A percentile compares a stretch with the other conserved stretches of the same genome.
These are phyloP conservation scores for Paracyclopina nana DNA, from an alignment of 1,140 invertebrate genomes.

Conservation along the genomic window DNA sequence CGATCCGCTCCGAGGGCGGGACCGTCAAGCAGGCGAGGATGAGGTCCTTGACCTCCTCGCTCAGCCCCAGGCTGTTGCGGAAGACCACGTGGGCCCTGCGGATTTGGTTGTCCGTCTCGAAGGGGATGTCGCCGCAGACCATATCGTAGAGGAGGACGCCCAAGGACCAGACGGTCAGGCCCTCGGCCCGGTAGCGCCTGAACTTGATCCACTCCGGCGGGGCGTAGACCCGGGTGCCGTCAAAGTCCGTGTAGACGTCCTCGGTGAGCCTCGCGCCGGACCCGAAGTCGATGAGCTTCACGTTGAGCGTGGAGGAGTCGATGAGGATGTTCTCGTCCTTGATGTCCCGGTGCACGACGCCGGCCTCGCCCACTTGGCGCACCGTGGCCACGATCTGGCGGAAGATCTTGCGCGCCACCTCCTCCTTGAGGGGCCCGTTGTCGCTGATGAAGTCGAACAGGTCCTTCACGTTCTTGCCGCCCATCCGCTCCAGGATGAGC, in stretches of 20 bases:
- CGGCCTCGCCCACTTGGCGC: constrained; percentile 24
- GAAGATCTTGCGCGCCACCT: constrained; percentile 28
- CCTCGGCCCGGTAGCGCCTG: constrained; percentile 36
- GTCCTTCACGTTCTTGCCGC: constrained; percentile 31
- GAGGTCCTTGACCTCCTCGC: constrained; percentile 37
- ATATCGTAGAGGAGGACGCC: constrained; percentile 46
- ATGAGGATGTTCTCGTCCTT: constrained; percentile 40
- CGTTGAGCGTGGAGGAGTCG: constrained; percentile 29
- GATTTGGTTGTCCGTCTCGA: constrained; percentile 44
- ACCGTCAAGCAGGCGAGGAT: constrained; percentile 36
- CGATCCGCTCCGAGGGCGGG: constrained; percentile 32
- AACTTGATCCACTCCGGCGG: constrained; percentile 45
- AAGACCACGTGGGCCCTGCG: constrained; percentile 35
- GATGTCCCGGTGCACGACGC: constrained; percentile 35
- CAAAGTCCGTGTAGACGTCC: constrained; percentile 33
- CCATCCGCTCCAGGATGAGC: constrained; percentile 35
- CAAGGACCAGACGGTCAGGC: constrained; percentile 44
- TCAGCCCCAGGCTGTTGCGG: constrained; percentile 31
- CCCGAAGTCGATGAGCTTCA: constrained; percentile 45
- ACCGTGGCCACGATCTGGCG: constrained; percentile 29
- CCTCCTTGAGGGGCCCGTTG: constrained; percentile 29
- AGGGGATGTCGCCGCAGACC: constrained; percentile 48
- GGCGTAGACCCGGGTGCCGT: constrained; percentile 41
- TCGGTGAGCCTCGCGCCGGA: constrained; percentile 40
- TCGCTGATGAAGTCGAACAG: constrained; percentile 38